These are phyloP conservation scores for Acanthosoma haemorrhoidale DNA, from an alignment of 2,888 invertebrate genomes.

Conservation along the genomic window DNA sequence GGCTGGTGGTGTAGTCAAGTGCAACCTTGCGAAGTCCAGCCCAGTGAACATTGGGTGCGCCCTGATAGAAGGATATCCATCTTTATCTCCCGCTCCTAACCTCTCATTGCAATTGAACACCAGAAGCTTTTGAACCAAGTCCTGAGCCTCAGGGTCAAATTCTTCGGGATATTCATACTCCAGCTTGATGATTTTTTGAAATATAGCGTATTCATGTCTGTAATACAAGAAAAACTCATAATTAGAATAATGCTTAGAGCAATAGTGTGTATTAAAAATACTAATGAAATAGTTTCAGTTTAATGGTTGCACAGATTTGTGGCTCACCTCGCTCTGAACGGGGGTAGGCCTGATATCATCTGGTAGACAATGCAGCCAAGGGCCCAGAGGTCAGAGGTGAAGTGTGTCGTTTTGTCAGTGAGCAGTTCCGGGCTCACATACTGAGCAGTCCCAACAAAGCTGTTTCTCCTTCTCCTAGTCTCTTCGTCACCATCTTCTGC, in stretches of 20 bases:
- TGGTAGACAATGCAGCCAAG: constrained; percentile 95
- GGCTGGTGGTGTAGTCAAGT: constrained; percentile 71
- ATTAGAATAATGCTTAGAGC: too few species aligned
- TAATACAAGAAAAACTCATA: constrained; percentile 41
- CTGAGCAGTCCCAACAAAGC: constrained; percentile 97
- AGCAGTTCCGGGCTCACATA: constrained; percentile 97
- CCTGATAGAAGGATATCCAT: constrained; percentile 74
- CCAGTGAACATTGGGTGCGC: constrained; percentile 80
- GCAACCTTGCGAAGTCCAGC: constrained; percentile 67
- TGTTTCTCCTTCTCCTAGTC: constrained; percentile 61
- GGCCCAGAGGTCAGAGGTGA: constrained; percentile 90
- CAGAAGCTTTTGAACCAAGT: constrained; percentile 79
- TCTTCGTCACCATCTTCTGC: constrained; percentile 40
- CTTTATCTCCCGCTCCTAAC: constrained; percentile 70
- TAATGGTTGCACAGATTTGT: neutral
- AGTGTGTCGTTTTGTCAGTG: constrained; percentile 64
- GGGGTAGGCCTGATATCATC: constrained; percentile 88
- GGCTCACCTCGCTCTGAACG: constrained; percentile 71
- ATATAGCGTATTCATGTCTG: constrained; percentile 89
- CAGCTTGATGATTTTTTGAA: constrained; percentile 87
- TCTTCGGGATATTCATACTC: constrained; percentile 90
- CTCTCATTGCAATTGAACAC: constrained; percentile 71
- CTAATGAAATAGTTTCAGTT: too few species aligned
- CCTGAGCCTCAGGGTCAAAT: constrained; percentile 78
- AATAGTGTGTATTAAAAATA: too few species aligned